phyloP scores from a whole-genome alignment of 92 coral and sea anemone species.

The Scolanthus callimorphus region DNA sequence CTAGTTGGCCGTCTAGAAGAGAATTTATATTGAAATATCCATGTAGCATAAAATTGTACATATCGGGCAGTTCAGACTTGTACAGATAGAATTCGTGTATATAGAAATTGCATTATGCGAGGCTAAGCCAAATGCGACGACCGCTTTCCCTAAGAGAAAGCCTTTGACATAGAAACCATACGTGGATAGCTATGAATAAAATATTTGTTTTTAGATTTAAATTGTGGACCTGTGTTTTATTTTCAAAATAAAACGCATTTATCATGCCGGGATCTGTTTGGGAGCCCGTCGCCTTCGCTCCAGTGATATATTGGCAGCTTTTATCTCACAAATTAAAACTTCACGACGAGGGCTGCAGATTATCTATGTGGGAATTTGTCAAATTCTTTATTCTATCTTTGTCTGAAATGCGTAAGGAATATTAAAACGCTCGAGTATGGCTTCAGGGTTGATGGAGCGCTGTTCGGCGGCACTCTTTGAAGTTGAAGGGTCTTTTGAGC shows the following conservation, averaged over 20 bases:
- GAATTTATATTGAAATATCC: too few relatives aligned
- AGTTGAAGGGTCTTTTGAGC: conserved; percentile 44
- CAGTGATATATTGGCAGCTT: conserved; percentile 31
- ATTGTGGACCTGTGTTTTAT: conserved; percentile 42
- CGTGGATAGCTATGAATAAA: conserved; percentile 59
- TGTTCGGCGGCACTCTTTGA: conserved; percentile 9
- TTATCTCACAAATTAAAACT: conserved; percentile 67
- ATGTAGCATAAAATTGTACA: not conserved
- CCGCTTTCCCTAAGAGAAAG: too few relatives aligned
- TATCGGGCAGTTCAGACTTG: not conserved
- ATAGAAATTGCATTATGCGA: not conserved
- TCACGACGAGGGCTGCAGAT: conserved; percentile 37
- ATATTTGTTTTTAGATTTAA: conserved; percentile 49
- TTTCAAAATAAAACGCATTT: conserved; percentile 38
- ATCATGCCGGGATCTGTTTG: conserved; percentile 83
- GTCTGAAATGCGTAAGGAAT: conserved; percentile 4
- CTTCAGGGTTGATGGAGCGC: conserved; percentile 38
- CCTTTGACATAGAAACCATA: too few relatives aligned
- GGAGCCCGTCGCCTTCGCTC: conserved; percentile 45
- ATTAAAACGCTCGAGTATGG: conserved; percentile 8
- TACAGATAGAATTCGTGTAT: not conserved
- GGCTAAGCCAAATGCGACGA: not conserved
- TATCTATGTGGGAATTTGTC: not conserved
- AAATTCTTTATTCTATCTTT: not conserved
- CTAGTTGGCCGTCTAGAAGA: too few relatives aligned